phyloP scores from a whole-genome alignment of 2,888 invertebrate species.

The Drosophila monieri region DNA sequence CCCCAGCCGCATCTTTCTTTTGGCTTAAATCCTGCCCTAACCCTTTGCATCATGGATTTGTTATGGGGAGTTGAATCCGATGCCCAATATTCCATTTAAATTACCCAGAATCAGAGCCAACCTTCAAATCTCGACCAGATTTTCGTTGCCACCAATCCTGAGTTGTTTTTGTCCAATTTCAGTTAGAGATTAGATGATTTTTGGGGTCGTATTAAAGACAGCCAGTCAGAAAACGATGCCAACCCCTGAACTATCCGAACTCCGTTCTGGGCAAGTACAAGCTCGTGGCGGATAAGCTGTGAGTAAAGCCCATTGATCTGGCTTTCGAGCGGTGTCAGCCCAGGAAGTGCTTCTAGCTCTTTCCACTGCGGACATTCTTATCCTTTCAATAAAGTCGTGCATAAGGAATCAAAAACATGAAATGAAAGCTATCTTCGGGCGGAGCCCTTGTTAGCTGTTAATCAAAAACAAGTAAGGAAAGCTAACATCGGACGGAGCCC shows the following conservation, averaged over 20 bases:
- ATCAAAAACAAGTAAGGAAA: no score
- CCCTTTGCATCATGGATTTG: constrained; percentile 48
- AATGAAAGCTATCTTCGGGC: no score
- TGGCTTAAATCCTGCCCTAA: neutral
- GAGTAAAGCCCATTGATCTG: constrained; percentile 49
- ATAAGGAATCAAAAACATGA: no score
- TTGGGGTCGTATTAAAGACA: constrained; percentile 24
- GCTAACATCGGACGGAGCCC: no score
- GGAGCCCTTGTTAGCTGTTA: no score
- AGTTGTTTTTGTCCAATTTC: constrained; percentile 52
- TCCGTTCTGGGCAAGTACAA: constrained; percentile 38
- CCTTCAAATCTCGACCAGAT: constrained; percentile 50
- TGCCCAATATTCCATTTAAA: constrained; percentile 45
- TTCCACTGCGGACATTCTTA: neutral
- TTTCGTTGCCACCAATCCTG: constrained; percentile 54
- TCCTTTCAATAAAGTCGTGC: no score
- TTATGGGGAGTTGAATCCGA: constrained; percentile 60
- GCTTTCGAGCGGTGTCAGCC: constrained; percentile 26
- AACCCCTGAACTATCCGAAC: constrained; percentile 50
- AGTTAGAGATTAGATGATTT: constrained; percentile 54
- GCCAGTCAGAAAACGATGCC: constrained; percentile 3
- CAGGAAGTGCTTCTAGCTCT: constrained; percentile 2
- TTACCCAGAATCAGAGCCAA: constrained; percentile 10
- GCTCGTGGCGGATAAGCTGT: constrained; percentile 33
- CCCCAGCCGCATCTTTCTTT: constrained; percentile 27